phyloP scores from a whole-genome alignment of 2,888 invertebrate species.

The Epistrophe eligans region DNA sequence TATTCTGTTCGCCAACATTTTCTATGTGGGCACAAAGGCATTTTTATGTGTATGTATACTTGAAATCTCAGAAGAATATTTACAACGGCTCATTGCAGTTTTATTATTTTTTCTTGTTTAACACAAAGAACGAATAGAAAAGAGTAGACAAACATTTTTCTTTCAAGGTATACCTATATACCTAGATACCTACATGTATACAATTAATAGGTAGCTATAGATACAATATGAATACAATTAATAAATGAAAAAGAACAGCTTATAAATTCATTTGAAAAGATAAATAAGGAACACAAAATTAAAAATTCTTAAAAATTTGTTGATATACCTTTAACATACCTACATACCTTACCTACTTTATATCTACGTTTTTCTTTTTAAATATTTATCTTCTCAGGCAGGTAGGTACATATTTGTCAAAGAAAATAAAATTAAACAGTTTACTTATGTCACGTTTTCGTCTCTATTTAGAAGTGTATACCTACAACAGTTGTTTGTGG shows the following conservation, averaged over 20 bases:
- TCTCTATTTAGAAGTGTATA: too few species aligned
- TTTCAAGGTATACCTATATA: conserved; percentile 1
- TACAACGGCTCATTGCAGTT: conserved; percentile 57
- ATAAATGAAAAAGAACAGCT: background rate
- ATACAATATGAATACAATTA: background rate
- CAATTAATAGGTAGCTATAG: background rate
- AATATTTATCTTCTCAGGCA: too few species aligned
- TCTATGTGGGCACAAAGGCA: conserved; percentile 28
- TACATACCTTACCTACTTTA: too few species aligned
- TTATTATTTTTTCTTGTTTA: conserved; percentile 5
- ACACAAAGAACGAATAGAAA: conserved; percentile 53
- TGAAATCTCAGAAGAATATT: conserved; percentile 45
- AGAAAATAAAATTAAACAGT: too few species aligned
- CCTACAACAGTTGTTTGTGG: too few species aligned
- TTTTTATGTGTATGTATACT: conserved; percentile 32
- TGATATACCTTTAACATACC: background rate
- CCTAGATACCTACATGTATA: background rate
- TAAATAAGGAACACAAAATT: conserved; percentile 1
- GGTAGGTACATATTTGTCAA: too few species aligned
- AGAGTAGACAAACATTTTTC: conserved; percentile 17
- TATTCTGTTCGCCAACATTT: conserved; percentile 57
- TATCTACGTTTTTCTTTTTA: too few species aligned
- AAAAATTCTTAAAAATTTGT: background rate
- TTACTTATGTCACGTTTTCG: too few species aligned
- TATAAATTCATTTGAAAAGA: background rate